Evolutionary conservation across 2,888 invertebrate species (phyloP).

Genomic region (Synergus japonicus): DNA sequence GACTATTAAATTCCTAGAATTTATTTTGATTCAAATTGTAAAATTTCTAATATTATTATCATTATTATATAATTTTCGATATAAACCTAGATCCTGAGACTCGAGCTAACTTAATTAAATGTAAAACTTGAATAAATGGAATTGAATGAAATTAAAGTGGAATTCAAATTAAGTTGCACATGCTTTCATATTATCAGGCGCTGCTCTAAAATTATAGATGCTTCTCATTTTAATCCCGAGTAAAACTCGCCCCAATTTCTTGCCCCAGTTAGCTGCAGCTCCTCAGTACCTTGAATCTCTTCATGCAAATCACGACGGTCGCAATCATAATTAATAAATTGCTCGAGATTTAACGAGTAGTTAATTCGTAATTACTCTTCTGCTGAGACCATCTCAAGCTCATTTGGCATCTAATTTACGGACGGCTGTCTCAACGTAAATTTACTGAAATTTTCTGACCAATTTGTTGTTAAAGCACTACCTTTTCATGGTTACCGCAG

Average conservation of each 20-base stretch:
- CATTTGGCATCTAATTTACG: slow-evolving; percentile 61
- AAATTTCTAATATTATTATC: too few species aligned
- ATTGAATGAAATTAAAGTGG: too few species aligned
- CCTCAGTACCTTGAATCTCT: background rate
- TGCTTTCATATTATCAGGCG: too few species aligned
- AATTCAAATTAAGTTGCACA: too few species aligned
- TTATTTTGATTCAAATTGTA: background rate
- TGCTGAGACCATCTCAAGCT: slow-evolving; percentile 34
- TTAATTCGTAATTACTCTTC: slow-evolving; percentile 60
- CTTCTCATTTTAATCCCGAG: background rate
- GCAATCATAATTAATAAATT: slow-evolving; percentile 62
- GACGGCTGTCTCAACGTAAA: slow-evolving; percentile 54
- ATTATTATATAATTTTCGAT: too few species aligned
- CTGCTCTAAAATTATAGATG: background rate
- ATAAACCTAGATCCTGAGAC: too few species aligned
- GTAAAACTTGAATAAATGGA: too few species aligned
- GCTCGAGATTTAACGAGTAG: slow-evolving; percentile 56
- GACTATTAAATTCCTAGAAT: background rate
- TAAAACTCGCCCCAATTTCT: background rate
- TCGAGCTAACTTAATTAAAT: too few species aligned
- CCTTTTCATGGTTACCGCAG: background rate
- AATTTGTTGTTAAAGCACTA: background rate
- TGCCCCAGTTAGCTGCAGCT: background rate
- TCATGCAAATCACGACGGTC: slow-evolving; percentile 33
- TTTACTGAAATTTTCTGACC: slow-evolving; percentile 46